phyloP scores from a whole-genome alignment of 1,140 invertebrate species.

The honey bee (Apis mellifera) region DNA sequence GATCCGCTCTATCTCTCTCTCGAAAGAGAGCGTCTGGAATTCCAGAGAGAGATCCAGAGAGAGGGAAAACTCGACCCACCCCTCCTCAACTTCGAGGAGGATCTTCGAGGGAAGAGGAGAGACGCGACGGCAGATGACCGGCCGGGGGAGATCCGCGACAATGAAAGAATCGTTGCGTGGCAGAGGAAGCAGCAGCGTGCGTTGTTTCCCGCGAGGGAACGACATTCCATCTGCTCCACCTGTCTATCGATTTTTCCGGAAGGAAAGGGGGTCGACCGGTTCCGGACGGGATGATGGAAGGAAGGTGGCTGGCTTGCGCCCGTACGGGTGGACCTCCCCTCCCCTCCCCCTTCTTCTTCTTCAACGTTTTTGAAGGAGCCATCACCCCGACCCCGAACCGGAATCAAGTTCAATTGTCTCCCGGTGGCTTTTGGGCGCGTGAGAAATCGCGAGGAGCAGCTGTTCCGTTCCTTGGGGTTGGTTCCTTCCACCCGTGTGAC shows the following conservation, averaged over 20 bases:
- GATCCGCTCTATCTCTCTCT: not conserved
- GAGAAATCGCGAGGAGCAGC: constrained; percentile 76
- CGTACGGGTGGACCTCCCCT: constrained; percentile 54
- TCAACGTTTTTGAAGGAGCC: constrained; percentile 52
- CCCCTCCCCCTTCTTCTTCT: constrained; percentile 48
- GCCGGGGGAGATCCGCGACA: too few relatives aligned
- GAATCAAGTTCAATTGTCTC: constrained; percentile 78
- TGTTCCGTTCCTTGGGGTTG: constrained; percentile 56
- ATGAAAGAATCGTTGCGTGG: too few relatives aligned
- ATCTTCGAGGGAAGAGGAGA: too few relatives aligned
- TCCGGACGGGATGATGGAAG: constrained; percentile 11
- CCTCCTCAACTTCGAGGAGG: too few relatives aligned
- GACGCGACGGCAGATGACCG: too few relatives aligned
- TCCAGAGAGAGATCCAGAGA: too few relatives aligned
- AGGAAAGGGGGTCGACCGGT: constrained; percentile 35
- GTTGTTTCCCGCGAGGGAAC: too few relatives aligned
- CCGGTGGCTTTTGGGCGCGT: constrained; percentile 76
- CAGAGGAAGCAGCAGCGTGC: too few relatives aligned
- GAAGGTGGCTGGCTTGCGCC: constrained; percentile 58
- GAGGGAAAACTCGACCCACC: too few relatives aligned
- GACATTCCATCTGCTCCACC: constrained; percentile 60
- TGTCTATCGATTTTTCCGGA: constrained; percentile 70
- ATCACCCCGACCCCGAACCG: constrained; percentile 57
- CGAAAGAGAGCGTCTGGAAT: too few relatives aligned
- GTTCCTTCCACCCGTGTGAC: constrained; percentile 42